Evolutionary conservation across 2,113 vertebrate species (phyloP).

Genomic region (Entelurus aequoreus): DNA sequence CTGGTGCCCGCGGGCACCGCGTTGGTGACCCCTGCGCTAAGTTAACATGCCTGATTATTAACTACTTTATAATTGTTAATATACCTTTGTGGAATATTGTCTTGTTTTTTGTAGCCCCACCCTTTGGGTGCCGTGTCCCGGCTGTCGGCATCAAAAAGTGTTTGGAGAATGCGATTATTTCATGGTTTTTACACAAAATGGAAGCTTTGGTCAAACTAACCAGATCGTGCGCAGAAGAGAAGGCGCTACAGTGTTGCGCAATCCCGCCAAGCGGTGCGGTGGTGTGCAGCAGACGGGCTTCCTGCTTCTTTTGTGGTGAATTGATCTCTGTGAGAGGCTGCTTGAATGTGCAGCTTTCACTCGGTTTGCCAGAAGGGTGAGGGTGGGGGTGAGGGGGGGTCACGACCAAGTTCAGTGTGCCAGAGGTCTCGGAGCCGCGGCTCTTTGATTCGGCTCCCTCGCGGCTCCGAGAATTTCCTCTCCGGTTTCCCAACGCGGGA

Average conservation of each 20-base stretch:
- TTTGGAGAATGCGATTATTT: neutral
- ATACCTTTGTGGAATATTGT: no score
- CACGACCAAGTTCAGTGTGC: slow-evolving; percentile 69
- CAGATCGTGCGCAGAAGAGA: neutral
- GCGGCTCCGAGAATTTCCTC: slow-evolving; percentile 67
- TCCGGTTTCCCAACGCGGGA: slow-evolving; percentile 63
- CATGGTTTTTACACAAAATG: neutral
- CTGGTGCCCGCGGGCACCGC: no score
- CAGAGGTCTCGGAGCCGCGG: slow-evolving; percentile 62
- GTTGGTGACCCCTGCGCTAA: no score
- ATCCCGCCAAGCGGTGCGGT: slow-evolving; percentile 19
- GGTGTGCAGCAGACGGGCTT: slow-evolving; percentile 3
- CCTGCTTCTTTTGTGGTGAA: slow-evolving; percentile 16
- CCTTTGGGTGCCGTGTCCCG: no score
- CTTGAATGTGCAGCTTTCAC: slow-evolving; percentile 3
- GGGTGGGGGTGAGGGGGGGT: slow-evolving; percentile 42
- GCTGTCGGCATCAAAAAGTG: no score
- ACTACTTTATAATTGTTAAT: no score
- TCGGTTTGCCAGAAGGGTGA: slow-evolving; percentile 18
- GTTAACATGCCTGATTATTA: no score
- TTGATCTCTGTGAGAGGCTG: slow-evolving; percentile 17
- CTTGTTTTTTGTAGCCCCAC: no score
- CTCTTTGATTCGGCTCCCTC: slow-evolving; percentile 70
- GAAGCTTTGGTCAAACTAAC: neutral
- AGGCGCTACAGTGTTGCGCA: no score